Percentiles rank a stretch among this genome's conserved stretches.
These are phyloP conservation scores for Peromyscus maniculatus DNA, from an alignment of 2,113 vertebrate genomes.

Conservation along the genomic window DNA sequence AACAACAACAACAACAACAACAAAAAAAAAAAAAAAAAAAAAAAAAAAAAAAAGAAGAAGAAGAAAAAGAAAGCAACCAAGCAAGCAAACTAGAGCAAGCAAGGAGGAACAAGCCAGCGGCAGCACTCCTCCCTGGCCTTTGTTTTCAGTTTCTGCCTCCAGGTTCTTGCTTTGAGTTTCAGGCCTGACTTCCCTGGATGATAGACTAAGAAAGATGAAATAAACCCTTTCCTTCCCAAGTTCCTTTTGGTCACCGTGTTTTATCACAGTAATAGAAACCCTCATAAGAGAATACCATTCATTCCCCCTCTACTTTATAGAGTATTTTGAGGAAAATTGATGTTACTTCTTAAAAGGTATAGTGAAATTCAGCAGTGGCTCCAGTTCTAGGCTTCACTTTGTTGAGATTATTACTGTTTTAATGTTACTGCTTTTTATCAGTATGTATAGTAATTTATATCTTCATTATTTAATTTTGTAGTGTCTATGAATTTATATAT, in stretches of 20 bases:
- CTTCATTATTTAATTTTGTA: neutral
- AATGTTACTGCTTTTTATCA: neutral
- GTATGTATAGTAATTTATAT: neutral
- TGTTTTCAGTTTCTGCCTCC: neutral
- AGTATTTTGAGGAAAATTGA: neutral
- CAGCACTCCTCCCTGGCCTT: neutral
- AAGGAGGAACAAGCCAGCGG: neutral
- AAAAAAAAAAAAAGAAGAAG: neutral
- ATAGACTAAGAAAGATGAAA: neutral
- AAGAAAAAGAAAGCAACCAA: neutral
- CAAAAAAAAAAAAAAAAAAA: neutral
- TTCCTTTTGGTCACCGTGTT: neutral
- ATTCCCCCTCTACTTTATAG: neutral
- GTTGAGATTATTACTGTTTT: neutral
- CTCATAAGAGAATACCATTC: neutral
- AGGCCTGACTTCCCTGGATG: neutral
- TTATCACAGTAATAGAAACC: neutral
- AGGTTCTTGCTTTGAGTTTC: neutral
- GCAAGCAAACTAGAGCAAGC: neutral
- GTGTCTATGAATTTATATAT: neutral
- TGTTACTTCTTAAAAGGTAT: neutral
- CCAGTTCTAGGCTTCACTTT: neutral
- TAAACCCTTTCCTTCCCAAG: neutral
- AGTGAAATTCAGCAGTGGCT: neutral
- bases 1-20: rapidly evolving